Conservation (phyloP, 2,888 invertebrate species). For the Cryptus armator region DNA sequence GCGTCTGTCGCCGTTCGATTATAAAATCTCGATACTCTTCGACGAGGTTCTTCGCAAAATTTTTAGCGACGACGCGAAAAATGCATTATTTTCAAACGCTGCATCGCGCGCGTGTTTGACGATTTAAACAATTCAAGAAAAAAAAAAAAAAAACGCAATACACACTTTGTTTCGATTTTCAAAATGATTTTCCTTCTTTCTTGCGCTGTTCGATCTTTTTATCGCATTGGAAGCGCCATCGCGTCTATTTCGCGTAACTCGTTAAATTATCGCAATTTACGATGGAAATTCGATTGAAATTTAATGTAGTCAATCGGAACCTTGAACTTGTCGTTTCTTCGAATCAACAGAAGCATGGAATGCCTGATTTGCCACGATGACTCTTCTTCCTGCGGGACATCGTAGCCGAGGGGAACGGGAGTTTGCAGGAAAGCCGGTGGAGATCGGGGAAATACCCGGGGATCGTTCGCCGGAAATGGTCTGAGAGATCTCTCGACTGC, state of each 20-base stretch:
- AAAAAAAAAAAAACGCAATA: too few relatives aligned
- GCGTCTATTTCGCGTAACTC: too few relatives aligned
- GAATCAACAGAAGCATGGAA: slow-evolving; percentile 33
- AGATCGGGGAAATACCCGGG: slow-evolving; percentile 62
- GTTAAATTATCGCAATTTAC: background rate
- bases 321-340: slow-evolving; percentile 45
- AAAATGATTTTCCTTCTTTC: too few relatives aligned
- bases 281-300: slow-evolving; percentile 1
- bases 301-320: slow-evolving; percentile 5
- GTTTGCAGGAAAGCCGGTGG: slow-evolving; percentile 44
- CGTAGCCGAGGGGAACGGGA: slow-evolving; percentile 2
- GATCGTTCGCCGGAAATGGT: slow-evolving; percentile 67
- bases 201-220: too few relatives aligned
- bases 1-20: slow-evolving; percentile 9
- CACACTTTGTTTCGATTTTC: too few relatives aligned
- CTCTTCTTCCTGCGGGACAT: slow-evolving; percentile 29
- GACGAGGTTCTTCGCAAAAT: too few relatives aligned
- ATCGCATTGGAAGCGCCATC: too few relatives aligned
- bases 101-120: too few relatives aligned
- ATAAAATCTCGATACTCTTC: background rate
- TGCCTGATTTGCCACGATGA: slow-evolving; percentile 46
- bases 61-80: too few relatives aligned
- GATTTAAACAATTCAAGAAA: too few relatives aligned
- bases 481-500: slow-evolving; percentile 58
- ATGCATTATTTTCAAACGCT: too few relatives aligned